These are phyloP conservation scores for Amaurobius ferox DNA, from an alignment of 2,888 invertebrate species.

Conservation along the genomic window DNA sequence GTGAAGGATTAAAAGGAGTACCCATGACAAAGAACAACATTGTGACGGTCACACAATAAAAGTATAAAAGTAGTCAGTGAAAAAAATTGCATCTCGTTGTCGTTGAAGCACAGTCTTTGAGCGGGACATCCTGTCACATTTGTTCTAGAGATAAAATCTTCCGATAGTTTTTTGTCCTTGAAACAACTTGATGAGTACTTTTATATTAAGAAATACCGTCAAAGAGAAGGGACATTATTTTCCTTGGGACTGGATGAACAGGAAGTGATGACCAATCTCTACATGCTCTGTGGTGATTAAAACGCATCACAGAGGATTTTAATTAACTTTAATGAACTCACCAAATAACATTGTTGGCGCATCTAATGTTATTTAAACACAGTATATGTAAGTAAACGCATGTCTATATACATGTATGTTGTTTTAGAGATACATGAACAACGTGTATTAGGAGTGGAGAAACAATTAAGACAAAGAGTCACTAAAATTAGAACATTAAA, in stretches of 20 bases:
- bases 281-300: neutral
- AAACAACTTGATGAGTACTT: neutral
- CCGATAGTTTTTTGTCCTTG: constrained; percentile 6
- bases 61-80: neutral
- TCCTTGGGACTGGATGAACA: neutral
- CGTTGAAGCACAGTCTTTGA: constrained; percentile 9
- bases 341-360: no score
- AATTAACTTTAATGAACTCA: constrained; percentile 7
- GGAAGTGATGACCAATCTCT: neutral
- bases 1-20: constrained; percentile 27
- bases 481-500: no score
- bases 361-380: no score
- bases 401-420: no score
- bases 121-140: constrained; percentile 16
- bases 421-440: no score
- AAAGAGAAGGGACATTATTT: neutral
- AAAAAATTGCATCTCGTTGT: constrained; percentile 5
- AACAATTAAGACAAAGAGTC: no score
- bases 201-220: neutral
- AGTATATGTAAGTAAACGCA: no score
- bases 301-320: neutral
- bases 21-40: neutral
- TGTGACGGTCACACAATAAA: constrained; percentile 1
- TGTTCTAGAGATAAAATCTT: constrained; percentile 12
- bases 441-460: no score